Percentiles rank a stretch among this genome's conserved stretches.
These are phyloP conservation scores for Hippopotamyrus pictus DNA, from an alignment of 2,797 vertebrate genomes.

Conservation along the genomic window DNA sequence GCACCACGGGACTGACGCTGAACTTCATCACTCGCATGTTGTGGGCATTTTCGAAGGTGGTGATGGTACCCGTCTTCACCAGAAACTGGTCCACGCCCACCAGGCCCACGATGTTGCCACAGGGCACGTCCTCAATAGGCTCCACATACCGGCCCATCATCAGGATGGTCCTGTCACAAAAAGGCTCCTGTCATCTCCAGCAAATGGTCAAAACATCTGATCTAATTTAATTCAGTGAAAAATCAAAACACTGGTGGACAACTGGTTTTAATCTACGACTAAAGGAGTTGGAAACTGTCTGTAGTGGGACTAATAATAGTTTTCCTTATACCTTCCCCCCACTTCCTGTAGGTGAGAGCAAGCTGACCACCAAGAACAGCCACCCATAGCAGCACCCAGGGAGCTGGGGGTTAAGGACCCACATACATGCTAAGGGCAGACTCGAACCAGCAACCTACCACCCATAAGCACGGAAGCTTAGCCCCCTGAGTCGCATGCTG, in stretches of 20 bases:
- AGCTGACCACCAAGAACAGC: not conserved
- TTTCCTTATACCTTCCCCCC: not conserved
- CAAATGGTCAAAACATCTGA: not conserved
- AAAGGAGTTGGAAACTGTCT: not conserved
- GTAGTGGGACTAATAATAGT: not conserved
- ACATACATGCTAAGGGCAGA: too few relatives aligned
- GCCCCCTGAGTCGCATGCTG: not conserved
- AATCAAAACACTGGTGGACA: not conserved
- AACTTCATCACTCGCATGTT: conserved; percentile 49
- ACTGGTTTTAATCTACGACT: not conserved
- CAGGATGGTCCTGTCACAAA: conserved; percentile 42
- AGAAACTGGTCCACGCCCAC: conserved; percentile 47
- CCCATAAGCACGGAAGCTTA: not conserved
- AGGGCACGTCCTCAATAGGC: conserved; percentile 49
- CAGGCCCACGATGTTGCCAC: conserved; percentile 47
- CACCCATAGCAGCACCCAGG: not conserved
- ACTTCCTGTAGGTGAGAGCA: too few relatives aligned
- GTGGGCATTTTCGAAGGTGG: conserved; percentile 43
- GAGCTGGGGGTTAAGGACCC: not conserved
- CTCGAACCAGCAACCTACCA: not conserved
- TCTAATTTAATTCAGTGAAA: not conserved
- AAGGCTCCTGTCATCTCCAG: not conserved
- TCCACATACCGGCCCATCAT: conserved; percentile 50
- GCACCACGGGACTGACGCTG: conserved; percentile 44
- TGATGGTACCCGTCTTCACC: conserved; percentile 43